Evolutionary conservation across 2,113 vertebrate species (phyloP).

Genomic region (Montifringilla adamsi): DNA sequence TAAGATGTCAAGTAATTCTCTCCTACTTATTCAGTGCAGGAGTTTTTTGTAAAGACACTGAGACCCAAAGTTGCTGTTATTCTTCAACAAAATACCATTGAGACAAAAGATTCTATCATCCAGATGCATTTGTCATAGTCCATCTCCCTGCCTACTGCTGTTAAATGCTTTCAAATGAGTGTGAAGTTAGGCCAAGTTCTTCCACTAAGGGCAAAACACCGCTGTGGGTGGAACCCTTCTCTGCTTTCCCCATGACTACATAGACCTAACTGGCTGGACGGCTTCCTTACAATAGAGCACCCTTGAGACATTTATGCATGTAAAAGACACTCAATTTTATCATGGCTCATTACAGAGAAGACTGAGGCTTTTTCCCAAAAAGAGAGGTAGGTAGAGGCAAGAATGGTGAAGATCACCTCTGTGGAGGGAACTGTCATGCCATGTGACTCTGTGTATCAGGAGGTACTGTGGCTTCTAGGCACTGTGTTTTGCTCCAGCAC

Average conservation of each 20-base stretch:
- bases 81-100: neutral
- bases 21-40: neutral
- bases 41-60: neutral
- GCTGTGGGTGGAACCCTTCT: neutral
- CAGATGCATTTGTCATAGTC: slow-evolving; percentile 25
- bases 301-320: neutral
- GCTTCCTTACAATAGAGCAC: slow-evolving; percentile 16
- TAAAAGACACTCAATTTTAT: neutral
- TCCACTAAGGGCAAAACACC: neutral
- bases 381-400: neutral
- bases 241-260: neutral
- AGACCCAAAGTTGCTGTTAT: neutral
- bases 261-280: slow-evolving; percentile 26
- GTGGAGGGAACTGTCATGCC: neutral
- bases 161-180: neutral
- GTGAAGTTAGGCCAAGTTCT: neutral
- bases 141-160: neutral
- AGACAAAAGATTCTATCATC: neutral
- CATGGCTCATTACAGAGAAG: neutral
- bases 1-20: neutral
- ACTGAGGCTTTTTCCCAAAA: neutral
- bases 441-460: neutral
- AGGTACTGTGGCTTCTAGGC: neutral
- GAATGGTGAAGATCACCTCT: neutral
- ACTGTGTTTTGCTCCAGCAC: neutral